Conservation (phyloP, 2,888 invertebrate species). For the Rotaria macrura region DNA sequence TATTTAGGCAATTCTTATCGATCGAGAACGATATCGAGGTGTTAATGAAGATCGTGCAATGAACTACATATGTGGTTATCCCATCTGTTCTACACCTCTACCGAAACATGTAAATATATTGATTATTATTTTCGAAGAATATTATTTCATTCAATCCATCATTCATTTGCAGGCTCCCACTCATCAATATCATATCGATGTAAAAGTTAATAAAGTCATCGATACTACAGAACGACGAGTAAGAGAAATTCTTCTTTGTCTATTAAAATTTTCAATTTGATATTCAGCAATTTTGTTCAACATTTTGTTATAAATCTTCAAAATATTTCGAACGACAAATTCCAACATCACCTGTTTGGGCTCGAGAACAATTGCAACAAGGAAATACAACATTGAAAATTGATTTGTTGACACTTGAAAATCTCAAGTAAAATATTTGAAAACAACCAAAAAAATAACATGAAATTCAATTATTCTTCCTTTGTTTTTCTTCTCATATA, state of each 20-base stretch:
- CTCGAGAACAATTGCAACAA: slow-evolving; percentile 54
- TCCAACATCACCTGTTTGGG: slow-evolving; percentile 70
- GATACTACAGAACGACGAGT: background rate
- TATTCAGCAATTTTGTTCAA: slow-evolving; percentile 68
- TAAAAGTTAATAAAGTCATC: background rate
- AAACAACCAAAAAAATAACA: too few species aligned
- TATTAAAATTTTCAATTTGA: background rate
- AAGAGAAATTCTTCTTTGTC: background rate
- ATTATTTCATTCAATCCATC: background rate
- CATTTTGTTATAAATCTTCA: slow-evolving; percentile 69
- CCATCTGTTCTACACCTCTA: background rate
- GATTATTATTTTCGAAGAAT: too few species aligned
- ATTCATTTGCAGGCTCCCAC: background rate
- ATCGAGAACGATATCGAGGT: slow-evolving; percentile 12
- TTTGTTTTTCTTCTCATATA: too few species aligned
- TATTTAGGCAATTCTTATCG: background rate
- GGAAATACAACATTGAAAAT: background rate
- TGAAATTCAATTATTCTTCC: too few species aligned
- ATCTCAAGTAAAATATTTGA: background rate
- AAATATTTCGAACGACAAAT: slow-evolving; percentile 69
- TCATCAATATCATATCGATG: background rate
- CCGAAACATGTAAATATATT: background rate
- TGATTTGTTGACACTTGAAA: background rate
- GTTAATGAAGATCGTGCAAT: background rate
- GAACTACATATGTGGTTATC: background rate